phyloP scores from a whole-genome alignment of 1,140 invertebrate genomes.

The Drosophila truncata region DNA sequence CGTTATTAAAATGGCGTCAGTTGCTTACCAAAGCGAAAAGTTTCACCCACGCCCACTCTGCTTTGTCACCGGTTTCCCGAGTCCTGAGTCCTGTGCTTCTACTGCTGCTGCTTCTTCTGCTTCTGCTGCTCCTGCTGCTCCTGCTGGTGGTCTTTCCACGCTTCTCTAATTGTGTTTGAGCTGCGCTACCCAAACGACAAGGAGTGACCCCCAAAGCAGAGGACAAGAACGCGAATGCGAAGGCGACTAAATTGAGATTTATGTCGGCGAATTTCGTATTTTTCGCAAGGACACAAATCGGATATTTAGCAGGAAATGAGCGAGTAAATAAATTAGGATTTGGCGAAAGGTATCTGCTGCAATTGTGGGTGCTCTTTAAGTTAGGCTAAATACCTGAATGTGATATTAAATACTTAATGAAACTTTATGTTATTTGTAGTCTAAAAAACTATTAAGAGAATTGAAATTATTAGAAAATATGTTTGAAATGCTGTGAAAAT shows the following conservation, averaged over 20 bases:
- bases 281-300: constrained; percentile 14
- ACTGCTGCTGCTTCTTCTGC: too few species aligned
- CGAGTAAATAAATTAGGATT: constrained; percentile 10
- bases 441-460: not conserved
- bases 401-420: not conserved
- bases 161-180: constrained; percentile 58
- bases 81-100: constrained; percentile 8
- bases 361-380: not conserved
- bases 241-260: constrained; percentile 39
- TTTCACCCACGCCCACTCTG: constrained; percentile 22
- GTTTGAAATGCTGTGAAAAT: not conserved
- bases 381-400: not conserved
- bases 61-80: constrained; percentile 18
- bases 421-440: not conserved
- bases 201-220: constrained; percentile 11
- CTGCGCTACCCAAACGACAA: constrained; percentile 31
- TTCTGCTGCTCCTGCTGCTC: constrained; percentile 5
- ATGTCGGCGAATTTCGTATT: constrained; percentile 33
- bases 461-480: not conserved
- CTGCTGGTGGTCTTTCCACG: constrained; percentile 27
- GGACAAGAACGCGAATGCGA: constrained; percentile 2
- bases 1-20: constrained; percentile 81
- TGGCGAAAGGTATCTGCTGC: constrained; percentile 1
- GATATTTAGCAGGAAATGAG: constrained; percentile 16
- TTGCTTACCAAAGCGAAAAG: constrained; percentile 75